Evolutionary conservation across 1,140 invertebrate species (phyloP).

Genomic region (Whitmania pigra): DNA sequence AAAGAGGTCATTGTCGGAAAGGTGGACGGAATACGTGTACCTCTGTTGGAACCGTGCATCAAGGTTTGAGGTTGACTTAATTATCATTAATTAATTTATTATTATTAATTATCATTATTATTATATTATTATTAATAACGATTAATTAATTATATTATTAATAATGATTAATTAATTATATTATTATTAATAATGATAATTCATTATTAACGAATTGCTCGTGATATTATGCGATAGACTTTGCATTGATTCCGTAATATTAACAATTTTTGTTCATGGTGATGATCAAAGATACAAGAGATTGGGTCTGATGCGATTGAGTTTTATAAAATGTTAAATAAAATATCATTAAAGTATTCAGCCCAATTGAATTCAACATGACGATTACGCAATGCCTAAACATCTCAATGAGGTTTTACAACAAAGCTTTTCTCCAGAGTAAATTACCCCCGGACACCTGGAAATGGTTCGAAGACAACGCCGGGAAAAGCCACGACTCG

Average conservation of each 20-base stretch:
- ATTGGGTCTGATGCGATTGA: too few relatives aligned
- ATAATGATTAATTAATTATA: too few relatives aligned
- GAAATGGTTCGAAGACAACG: conserved; percentile 14
- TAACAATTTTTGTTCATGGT: too few relatives aligned
- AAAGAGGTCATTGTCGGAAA: conserved; percentile 27
- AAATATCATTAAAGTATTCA: too few relatives aligned
- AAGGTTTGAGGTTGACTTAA: conserved; percentile 19
- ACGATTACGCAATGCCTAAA: too few relatives aligned
- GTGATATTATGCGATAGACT: too few relatives aligned
- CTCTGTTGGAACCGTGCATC: not conserved
- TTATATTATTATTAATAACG: too few relatives aligned
- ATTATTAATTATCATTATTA: not conserved
- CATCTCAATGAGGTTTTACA: too few relatives aligned
- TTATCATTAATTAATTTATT: not conserved
- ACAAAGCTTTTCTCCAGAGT: not conserved
- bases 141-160: too few relatives aligned
- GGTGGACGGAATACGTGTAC: conserved; percentile 19
- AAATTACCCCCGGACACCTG: conserved; percentile 4
- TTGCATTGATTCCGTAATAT: too few relatives aligned
- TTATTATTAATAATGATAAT: not conserved
- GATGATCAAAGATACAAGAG: not conserved
- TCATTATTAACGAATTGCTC: not conserved
- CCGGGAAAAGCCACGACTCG: conserved; percentile 16
- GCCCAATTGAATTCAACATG: too few relatives aligned
- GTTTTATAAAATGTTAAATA: too few relatives aligned